These are phyloP conservation scores for Tapirus indicus DNA, from an alignment of 2,797 vertebrate genomes.

Conservation along the genomic window DNA sequence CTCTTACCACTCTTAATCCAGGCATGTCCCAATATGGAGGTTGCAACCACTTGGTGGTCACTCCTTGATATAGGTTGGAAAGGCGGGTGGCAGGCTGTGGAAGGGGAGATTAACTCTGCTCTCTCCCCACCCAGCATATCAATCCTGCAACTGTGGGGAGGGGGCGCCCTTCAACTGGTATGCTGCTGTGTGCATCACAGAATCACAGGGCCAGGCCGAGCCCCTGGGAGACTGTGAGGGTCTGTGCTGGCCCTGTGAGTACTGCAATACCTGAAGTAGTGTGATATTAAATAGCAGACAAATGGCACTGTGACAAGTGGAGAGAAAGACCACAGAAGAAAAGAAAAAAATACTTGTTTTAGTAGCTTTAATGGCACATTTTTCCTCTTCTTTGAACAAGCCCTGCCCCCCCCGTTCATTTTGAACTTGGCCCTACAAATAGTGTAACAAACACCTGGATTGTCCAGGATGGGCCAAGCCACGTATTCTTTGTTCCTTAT, in stretches of 20 bases:
- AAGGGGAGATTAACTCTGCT: background rate
- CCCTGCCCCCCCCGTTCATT: background rate
- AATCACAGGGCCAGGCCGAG: background rate
- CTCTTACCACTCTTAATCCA: background rate
- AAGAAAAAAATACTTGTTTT: background rate
- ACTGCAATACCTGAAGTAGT: background rate
- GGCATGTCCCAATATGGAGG: background rate
- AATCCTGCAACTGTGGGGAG: background rate
- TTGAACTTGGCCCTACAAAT: background rate
- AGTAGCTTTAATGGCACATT: background rate
- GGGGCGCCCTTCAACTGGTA: accelerated
- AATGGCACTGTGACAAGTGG: background rate
- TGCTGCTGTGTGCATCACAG: background rate
- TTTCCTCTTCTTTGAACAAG: background rate
- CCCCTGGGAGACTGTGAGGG: accelerated
- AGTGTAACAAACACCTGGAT: background rate
- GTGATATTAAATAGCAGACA: background rate
- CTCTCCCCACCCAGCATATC: accelerated
- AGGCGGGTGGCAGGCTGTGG: background rate
- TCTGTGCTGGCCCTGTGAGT: accelerated
- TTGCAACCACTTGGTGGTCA: background rate
- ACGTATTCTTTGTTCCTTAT: background rate
- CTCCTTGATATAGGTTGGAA: background rate
- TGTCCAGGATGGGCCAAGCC: background rate
- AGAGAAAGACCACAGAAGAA: background rate